Evolutionary conservation across 2,113 vertebrate genomes (phyloP).

Genomic region (Ramphastos sulfuratus): DNA sequence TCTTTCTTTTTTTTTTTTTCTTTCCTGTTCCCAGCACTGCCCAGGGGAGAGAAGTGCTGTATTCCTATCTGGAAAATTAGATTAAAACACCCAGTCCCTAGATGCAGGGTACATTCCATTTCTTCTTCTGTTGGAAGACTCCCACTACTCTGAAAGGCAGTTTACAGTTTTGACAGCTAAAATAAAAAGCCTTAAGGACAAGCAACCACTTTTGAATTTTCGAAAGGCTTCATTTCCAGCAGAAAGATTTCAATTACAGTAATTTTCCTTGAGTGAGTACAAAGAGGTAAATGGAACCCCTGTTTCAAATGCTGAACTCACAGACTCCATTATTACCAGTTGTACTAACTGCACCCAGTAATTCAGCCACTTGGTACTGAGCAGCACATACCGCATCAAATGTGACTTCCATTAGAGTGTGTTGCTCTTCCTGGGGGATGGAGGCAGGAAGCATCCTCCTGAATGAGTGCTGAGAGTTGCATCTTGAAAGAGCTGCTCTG

Average conservation of each 20-base stretch:
- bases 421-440: neutral
- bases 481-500: constrained; percentile 3
- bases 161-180: constrained; percentile 68
- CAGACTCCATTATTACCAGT: constrained; percentile 54
- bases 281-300: constrained; percentile 68
- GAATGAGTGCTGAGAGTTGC: neutral
- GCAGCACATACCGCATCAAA: neutral
- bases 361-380: constrained; percentile 13
- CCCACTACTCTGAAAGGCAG: constrained; percentile 28
- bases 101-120: constrained; percentile 6
- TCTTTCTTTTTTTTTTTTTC: no score
- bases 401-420: neutral
- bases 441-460: neutral
- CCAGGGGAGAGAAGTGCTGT: constrained; percentile 28
- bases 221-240: constrained; percentile 61
- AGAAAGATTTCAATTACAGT: constrained; percentile 72
- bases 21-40: neutral
- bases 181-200: constrained; percentile 68
- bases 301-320: constrained; percentile 60
- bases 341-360: constrained; percentile 42
- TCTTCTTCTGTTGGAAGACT: neutral
- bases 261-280: constrained; percentile 58
- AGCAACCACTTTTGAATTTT: constrained; percentile 58
- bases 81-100: constrained; percentile 39
- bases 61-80: constrained; percentile 52